phyloP scores from a whole-genome alignment of 2,113 vertebrate genomes.

The Forbesichthys papilliferus region DNA sequence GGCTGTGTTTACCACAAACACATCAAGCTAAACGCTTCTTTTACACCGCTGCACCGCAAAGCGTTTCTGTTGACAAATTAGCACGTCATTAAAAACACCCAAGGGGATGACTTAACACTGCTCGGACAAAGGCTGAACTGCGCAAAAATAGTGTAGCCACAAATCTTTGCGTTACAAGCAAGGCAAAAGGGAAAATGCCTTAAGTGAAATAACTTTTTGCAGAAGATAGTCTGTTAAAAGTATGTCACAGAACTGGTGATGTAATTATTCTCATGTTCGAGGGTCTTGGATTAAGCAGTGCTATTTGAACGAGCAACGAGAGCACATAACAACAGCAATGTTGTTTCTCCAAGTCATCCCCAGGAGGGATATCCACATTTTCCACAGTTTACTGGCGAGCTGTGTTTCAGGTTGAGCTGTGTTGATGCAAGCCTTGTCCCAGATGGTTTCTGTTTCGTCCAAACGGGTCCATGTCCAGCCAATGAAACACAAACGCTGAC shows the following conservation, averaged over 20 bases:
- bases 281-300: not conserved
- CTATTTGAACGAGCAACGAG: conserved; percentile 6
- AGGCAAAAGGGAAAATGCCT: conserved; percentile 16
- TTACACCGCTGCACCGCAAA: conserved; percentile 40
- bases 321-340: conserved; percentile 5
- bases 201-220: not conserved
- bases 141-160: conserved; percentile 35
- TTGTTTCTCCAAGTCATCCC: not conserved
- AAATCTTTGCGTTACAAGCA: conserved; percentile 14
- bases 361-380: conserved; percentile 21
- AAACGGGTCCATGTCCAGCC: conserved; percentile 13
- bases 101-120: conserved; percentile 18
- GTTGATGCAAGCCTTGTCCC: conserved; percentile 24
- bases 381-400: not conserved
- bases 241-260: conserved; percentile 17
- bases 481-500: conserved; percentile 32
- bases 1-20: conserved; percentile 33
- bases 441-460: conserved; percentile 45
- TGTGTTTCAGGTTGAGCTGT: conserved; percentile 23
- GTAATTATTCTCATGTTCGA: conserved; percentile 2
- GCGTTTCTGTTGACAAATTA: conserved; percentile 53
- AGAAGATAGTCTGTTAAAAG: not conserved
- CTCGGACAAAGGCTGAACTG: conserved; percentile 27
- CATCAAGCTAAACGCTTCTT: conserved; percentile 32
- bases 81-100: conserved; percentile 38